These are phyloP conservation scores for Penaeus chinensis DNA, from an alignment of 1,140 invertebrate species.

Conservation along the genomic window DNA sequence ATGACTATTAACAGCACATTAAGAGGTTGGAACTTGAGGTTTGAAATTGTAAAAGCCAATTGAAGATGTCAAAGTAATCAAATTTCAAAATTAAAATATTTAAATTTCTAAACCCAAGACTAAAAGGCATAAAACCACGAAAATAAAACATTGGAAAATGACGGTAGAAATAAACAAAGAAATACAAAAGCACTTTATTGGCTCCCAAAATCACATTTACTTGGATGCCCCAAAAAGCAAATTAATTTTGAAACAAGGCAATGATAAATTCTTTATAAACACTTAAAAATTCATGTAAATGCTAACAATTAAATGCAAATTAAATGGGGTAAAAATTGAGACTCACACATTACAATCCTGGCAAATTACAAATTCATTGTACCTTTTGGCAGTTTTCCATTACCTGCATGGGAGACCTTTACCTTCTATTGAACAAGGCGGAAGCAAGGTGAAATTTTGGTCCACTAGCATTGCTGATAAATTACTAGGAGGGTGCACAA, in stretches of 20 bases:
- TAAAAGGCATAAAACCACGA: constrained; percentile 2
- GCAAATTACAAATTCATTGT: constrained; percentile 9
- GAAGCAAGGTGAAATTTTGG: constrained; percentile 55
- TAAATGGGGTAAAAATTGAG: neutral
- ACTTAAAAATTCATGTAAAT: constrained; percentile 24
- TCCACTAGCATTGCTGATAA: constrained; percentile 55
- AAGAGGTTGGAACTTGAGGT: too few relatives aligned
- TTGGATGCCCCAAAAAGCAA: constrained; percentile 57
- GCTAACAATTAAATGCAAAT: constrained; percentile 22
- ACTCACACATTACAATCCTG: too few relatives aligned
- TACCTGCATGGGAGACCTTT: constrained; percentile 44
- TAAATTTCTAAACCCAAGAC: neutral
- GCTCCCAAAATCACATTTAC: constrained; percentile 59
- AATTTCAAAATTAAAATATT: too few relatives aligned
- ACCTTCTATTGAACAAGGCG: constrained; percentile 46
- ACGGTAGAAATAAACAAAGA: constrained; percentile 47
- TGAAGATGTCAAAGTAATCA: too few relatives aligned
- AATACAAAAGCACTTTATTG: constrained; percentile 61
- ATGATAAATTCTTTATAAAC: constrained; percentile 25
- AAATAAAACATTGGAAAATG: neutral
- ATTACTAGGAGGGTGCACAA: constrained; percentile 27
- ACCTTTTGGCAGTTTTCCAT: constrained; percentile 54
- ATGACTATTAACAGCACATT: too few relatives aligned
- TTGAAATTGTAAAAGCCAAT: too few relatives aligned
- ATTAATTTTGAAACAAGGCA: constrained; percentile 40